Conservation (phyloP, 2,113 vertebrate species). For the Vombatus ursinus region DNA sequence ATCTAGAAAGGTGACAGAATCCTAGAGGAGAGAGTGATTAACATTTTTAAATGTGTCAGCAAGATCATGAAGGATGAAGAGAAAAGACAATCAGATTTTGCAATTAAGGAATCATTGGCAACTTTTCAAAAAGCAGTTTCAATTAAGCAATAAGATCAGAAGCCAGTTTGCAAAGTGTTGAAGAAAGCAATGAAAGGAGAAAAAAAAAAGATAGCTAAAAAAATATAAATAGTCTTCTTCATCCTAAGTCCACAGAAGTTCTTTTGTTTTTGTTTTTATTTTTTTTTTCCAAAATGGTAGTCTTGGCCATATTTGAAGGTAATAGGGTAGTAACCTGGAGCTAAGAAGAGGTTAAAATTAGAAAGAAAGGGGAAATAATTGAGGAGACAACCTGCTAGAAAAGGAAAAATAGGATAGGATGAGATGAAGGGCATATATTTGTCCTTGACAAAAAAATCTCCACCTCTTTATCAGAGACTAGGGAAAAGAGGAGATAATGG, state of each 20-base stretch:
- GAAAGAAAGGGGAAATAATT: background rate
- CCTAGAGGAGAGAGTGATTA: background rate
- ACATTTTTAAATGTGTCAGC: background rate
- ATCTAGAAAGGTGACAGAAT: background rate
- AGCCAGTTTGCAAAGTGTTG: background rate
- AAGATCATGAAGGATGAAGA: background rate
- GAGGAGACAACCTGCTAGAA: background rate
- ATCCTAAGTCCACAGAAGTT: background rate
- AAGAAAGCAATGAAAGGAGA: background rate
- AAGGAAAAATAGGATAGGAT: background rate
- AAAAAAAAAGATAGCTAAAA: background rate
- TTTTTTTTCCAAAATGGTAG: background rate
- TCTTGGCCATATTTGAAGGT: background rate
- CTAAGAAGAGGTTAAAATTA: background rate
- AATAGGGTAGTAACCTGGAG: background rate
- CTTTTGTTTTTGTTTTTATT: background rate
- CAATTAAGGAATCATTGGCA: background rate
- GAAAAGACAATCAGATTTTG: background rate
- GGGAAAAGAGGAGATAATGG: background rate
- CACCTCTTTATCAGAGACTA: background rate
- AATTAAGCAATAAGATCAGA: background rate
- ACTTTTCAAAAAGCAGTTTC: background rate
- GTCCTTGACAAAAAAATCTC: background rate
- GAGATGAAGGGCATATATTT: background rate
- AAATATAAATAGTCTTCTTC: background rate